These are phyloP conservation scores for Ascaphus truei DNA, from an alignment of 2,113 vertebrate species.

Conservation along the genomic window DNA sequence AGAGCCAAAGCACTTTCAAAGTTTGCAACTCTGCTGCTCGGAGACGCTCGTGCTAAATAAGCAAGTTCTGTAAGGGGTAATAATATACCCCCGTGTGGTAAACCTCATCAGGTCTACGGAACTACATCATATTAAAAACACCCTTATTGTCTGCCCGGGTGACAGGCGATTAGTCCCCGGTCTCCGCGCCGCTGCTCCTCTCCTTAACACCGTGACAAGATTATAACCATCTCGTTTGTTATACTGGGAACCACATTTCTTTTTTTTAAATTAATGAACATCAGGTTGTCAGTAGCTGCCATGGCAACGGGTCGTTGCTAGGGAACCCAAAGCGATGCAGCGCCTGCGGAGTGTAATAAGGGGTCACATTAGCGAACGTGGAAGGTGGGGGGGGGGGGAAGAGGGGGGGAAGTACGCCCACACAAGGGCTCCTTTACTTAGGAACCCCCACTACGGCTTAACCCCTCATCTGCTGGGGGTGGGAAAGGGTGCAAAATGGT, in stretches of 20 bases:
- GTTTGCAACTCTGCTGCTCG: too few relatives aligned
- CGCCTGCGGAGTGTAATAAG: constrained; percentile 44
- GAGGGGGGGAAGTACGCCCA: not conserved
- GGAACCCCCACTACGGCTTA: too few relatives aligned
- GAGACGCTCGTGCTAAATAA: not conserved
- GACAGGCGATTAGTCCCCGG: not conserved
- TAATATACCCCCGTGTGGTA: not conserved
- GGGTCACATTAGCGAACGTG: constrained; percentile 47
- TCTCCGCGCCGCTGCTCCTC: not conserved
- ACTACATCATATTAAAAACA: not conserved
- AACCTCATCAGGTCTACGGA: constrained; percentile 25
- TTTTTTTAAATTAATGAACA: constrained; percentile 57
- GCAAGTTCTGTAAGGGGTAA: not conserved
- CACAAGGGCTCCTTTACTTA: too few relatives aligned
- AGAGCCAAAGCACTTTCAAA: too few relatives aligned
- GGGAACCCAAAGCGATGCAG: constrained; percentile 47
- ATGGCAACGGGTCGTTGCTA: constrained; percentile 51
- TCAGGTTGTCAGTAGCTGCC: constrained; percentile 56
- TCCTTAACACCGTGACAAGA: constrained; percentile 54
- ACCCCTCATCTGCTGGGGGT: not conserved
- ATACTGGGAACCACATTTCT: constrained; percentile 43
- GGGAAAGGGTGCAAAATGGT: not conserved
- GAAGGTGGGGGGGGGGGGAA: constrained; percentile 2
- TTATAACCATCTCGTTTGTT: constrained; percentile 59
- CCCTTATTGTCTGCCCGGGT: constrained; percentile 12